Evolutionary conservation across 2,888 invertebrate species (phyloP).

Genomic region (Athripsodes cinereus): DNA sequence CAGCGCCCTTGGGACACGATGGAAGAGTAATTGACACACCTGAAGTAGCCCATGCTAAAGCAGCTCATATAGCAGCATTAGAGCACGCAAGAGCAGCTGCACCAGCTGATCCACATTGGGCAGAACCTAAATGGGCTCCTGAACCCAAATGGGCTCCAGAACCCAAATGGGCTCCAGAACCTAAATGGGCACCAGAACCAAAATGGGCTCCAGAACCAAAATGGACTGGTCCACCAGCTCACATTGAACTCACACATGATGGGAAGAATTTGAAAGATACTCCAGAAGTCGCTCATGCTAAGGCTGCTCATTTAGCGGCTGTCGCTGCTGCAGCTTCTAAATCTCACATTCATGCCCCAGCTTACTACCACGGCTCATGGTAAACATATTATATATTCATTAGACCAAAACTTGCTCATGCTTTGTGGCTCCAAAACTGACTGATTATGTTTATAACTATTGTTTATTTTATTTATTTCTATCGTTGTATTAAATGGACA

Average conservation of each 20-base stretch:
- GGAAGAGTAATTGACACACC: slow-evolving; percentile 56
- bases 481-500: too few species aligned
- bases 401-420: background rate
- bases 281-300: slow-evolving; percentile 49
- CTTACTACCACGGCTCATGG: slow-evolving; percentile 9
- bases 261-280: slow-evolving; percentile 51
- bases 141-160: slow-evolving; percentile 6
- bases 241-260: slow-evolving; percentile 47
- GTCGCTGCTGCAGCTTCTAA: slow-evolving; percentile 39
- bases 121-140: background rate
- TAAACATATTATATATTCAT: slow-evolving; percentile 4
- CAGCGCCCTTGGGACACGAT: slow-evolving; percentile 52
- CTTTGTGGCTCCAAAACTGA: too few species aligned
- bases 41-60: slow-evolving; percentile 39
- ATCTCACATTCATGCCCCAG: background rate
- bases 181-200: slow-evolving; percentile 4
- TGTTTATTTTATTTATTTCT: too few species aligned
- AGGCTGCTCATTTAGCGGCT: slow-evolving; percentile 45
- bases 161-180: slow-evolving; percentile 9
- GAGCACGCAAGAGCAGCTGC: slow-evolving; percentile 29
- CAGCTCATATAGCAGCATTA: slow-evolving; percentile 49
- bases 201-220: slow-evolving; percentile 20
- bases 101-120: slow-evolving; percentile 5
- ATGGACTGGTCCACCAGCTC: slow-evolving; percentile 47
- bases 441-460: too few species aligned